Percentiles rank a stretch among this genome's conserved stretches.
These are phyloP conservation scores for Lepidocolaptes lacrymiger DNA, from an alignment of 2,797 vertebrate genomes.

Conservation along the genomic window DNA sequence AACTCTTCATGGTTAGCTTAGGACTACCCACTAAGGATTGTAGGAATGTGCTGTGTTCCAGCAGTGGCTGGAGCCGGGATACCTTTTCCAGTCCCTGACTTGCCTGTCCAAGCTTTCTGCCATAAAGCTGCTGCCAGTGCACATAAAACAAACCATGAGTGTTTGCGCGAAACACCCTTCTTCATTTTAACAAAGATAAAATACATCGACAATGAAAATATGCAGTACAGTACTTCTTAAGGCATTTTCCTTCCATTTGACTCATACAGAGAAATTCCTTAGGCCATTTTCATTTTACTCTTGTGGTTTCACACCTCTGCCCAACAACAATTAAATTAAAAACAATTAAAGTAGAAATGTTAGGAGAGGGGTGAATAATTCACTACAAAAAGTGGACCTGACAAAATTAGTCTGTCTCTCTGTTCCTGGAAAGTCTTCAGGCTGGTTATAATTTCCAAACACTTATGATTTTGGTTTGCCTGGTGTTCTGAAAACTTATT, in stretches of 20 bases:
- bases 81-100: background rate
- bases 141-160: rapidly evolving
- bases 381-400: background rate
- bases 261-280: background rate
- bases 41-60: background rate
- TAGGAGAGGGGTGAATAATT: slow-evolving; percentile 4
- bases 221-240: background rate
- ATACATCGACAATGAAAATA: background rate
- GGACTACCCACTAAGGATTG: background rate
- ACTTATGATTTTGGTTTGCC: background rate
- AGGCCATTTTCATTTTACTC: background rate
- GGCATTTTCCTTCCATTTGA: background rate
- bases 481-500: background rate
- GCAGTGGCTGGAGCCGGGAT: background rate
- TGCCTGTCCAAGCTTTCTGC: background rate
- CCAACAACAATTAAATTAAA: slow-evolving; percentile 10
- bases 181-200: background rate
- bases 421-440: background rate
- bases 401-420: background rate
- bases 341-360: slow-evolving; percentile 10
- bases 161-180: background rate
- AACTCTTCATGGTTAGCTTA: background rate
- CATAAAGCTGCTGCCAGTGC: background rate
- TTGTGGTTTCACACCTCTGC: slow-evolving; percentile 18
- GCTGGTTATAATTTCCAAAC: background rate